Percentiles rank a stretch among this genome's conserved stretches.
Evolutionary conservation across 2,888 invertebrate species (phyloP).

Genomic region (Phengaris alcon): DNA sequence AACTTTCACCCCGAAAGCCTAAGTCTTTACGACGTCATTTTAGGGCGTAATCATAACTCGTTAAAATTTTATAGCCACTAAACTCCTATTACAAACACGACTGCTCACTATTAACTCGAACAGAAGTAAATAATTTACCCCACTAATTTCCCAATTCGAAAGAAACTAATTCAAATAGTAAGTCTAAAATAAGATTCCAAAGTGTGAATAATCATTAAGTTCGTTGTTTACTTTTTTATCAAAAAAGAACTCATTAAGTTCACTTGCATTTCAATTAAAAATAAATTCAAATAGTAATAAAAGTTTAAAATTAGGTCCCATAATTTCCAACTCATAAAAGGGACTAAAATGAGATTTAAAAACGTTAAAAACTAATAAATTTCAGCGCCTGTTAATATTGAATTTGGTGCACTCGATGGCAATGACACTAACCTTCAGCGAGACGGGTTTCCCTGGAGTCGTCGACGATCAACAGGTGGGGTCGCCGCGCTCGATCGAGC

Average conservation of each 20-base stretch:
- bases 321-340: too few relatives aligned
- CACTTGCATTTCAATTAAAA: too few relatives aligned
- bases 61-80: background rate
- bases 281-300: too few relatives aligned
- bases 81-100: background rate
- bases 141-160: background rate
- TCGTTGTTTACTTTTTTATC: too few relatives aligned
- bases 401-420: background rate
- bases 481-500: conserved; percentile 58
- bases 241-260: too few relatives aligned
- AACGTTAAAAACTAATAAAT: background rate
- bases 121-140: background rate
- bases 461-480: conserved; percentile 76
- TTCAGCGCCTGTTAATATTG: background rate
- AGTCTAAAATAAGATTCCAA: too few relatives aligned
- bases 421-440: conserved; percentile 61
- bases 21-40: background rate
- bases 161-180: background rate
- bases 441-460: conserved; percentile 65
- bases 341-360: background rate
- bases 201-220: too few relatives aligned
- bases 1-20: conserved; percentile 2
- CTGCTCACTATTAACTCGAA: background rate
- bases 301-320: too few relatives aligned
- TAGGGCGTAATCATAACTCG: conserved; percentile 1